Evolutionary conservation across 2,888 invertebrate species (phyloP), one percentile per base, ranked within the genome.

Genomic region (Danaus chrysippus): DNA sequence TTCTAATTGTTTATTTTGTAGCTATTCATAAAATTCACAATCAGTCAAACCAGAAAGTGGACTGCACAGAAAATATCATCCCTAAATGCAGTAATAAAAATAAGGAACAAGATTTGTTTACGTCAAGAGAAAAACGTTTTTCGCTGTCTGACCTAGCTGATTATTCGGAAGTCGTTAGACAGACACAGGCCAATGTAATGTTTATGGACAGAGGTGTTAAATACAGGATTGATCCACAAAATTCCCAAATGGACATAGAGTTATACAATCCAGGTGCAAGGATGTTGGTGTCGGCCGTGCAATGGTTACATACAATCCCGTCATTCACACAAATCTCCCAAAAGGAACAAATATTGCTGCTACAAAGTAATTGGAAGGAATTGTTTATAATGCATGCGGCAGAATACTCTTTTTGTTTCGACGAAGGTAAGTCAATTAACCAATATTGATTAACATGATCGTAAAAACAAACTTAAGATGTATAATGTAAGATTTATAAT

Each of bases 361-460:
- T 97, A 59, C 94, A 95, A 74, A 94, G 93, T 76, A 94, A 95
- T 42, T 97, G 97, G 97, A 94, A 94, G 73, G 96, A 97, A 78
- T 83, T 97, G 5, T 97, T 96, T 79, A 92, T 97, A 1, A 82
- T 97, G 10, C 96, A 95, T 42, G 95, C 96, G 10, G 95, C 96
- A 0, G 96, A 97, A 76, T 95, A 95, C 93, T 93, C 94, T 1
- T 92, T 96, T 65, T 92, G 93, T 15, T 92, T 96, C 43, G 95
- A 96, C 68, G 94, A 95, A 87, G 93, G 95, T 95, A 84, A 70
- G 64, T 42, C 13, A 9, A 46, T 13, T 13, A n/a, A 13, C 5
- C 13, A 46, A 46, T 46, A 6, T 6, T 3, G 23, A 0, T 6
- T 5, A 34, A 34, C 6, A 8, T 34, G 23, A 34, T 34, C 23